Percentiles rank a stretch among this genome's conserved stretches.
Evolutionary conservation across 2,888 invertebrate species (phyloP).

Genomic region (Microctonus aethiopoides): DNA sequence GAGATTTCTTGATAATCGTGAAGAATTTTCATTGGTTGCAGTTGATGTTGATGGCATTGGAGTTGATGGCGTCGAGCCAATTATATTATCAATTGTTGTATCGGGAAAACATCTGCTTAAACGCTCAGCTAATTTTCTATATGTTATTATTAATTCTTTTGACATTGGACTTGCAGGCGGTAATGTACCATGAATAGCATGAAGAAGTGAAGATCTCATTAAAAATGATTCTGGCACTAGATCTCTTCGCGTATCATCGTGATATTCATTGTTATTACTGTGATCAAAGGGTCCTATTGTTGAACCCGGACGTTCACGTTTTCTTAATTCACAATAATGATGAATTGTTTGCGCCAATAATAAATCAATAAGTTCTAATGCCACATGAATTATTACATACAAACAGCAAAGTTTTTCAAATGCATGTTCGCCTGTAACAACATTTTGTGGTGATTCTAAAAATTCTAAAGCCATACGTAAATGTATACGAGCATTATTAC

Average conservation of each 20-base stretch:
- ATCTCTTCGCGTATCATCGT: background rate
- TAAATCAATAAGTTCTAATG: slow-evolving; percentile 68
- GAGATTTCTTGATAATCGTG: slow-evolving; percentile 21
- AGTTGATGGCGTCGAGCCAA: background rate
- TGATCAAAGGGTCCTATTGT: background rate
- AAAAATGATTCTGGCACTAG: background rate
- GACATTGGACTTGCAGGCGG: background rate
- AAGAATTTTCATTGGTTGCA: background rate
- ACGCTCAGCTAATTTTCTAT: slow-evolving; percentile 34
- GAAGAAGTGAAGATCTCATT: too few species aligned
- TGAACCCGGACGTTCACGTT: background rate
- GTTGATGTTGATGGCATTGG: slow-evolving; percentile 11
- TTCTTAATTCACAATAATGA: slow-evolving; percentile 1
- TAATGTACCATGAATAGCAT: background rate
- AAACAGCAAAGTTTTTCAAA: slow-evolving; percentile 34
- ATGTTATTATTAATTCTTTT: background rate
- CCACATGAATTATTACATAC: slow-evolving; percentile 65
- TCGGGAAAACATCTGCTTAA: slow-evolving; percentile 36
- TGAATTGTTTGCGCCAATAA: slow-evolving; percentile 64
- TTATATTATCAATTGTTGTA: slow-evolving; percentile 11
- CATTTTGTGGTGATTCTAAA: background rate
- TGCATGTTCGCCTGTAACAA: slow-evolving; percentile 43
- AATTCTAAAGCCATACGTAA: background rate
- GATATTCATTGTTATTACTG: background rate
- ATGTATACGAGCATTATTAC: background rate